Base-by-base conservation (phyloP, 1,140 invertebrate genomes). In the Drosophila punjabiensis region DNA sequence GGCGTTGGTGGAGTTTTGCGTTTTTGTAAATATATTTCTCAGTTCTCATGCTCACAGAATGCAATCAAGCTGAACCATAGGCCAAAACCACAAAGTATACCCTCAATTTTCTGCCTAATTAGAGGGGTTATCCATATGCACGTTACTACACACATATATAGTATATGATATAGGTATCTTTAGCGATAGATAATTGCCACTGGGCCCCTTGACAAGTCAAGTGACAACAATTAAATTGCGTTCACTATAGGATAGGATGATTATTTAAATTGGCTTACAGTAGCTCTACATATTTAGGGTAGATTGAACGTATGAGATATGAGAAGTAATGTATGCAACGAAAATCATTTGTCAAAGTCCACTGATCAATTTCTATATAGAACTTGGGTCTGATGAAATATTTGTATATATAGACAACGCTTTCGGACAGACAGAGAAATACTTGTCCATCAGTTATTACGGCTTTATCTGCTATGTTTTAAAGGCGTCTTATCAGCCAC, bases 41-140 rank as follows among this genome's bases (percentile, higher is more conserved):
- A 35, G 33, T 55, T 58, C n/a, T 18, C 58, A 56, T 24, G 30
- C n/a, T 47, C 8, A 50, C 28, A 4, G 37, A 64, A 52, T 39
- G 76, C 76, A 79, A 73, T 79, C 76, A 65, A 65, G 59, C 67
- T 70, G 60, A 79, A 79, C 50, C 56, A 47, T 28, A 48, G 60
- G 53, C 61, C 61, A 69, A 64, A 69, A 53, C 45, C 67, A 59
- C 41, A 45, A 24, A 16, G 30, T n/a, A 50, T 50, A 52, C 32
- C 47, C 43, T 41, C 39, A 35, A 88, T 87, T 84, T 87, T 64
- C 60, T 65, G 66, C 41, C 20, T 59, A 71, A 84, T 80, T 88
- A 84, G 58, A 74, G 68, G 61, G 64, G 24, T 68, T 55, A 65
- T 62, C 53, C 35, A 73, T 43, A 61, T 52, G 67, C 45, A 70